A percentile compares a stretch with the other conserved stretches of the same genome.
Evolutionary conservation across 1,140 invertebrate genomes (phyloP).

Genomic region (Ptiloglossa arizonensis): DNA sequence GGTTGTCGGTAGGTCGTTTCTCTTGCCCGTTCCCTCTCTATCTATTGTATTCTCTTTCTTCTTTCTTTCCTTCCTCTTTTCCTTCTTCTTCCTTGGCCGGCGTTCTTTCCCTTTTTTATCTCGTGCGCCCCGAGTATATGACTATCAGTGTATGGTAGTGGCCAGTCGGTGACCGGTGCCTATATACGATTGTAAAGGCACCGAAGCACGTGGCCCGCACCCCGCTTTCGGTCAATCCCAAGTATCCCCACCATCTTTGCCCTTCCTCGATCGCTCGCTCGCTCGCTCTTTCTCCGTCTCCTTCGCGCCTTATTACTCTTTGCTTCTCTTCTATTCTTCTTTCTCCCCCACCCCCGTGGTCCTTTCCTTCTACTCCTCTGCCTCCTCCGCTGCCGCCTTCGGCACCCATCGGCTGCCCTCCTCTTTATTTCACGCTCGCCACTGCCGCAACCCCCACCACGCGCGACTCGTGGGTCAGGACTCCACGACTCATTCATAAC

Average conservation of each 20-base stretch:
- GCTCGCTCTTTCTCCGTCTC: conserved; percentile 44
- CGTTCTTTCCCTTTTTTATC: conserved; percentile 59
- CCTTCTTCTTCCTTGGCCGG: conserved; percentile 6
- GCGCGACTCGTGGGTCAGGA: conserved; percentile 48
- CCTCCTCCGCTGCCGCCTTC: conserved; percentile 19
- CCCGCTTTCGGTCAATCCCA: conserved; percentile 68
- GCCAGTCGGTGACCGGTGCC: conserved; percentile 63
- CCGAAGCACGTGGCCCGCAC: conserved; percentile 71
- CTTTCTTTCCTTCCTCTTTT: conserved; percentile 24
- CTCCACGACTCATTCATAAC: conserved; percentile 79
- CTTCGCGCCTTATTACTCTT: conserved; percentile 23
- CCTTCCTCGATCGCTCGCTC: conserved; percentile 54
- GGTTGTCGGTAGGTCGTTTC: conserved; percentile 68
- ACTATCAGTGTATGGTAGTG: conserved; percentile 66
- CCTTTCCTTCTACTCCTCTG: conserved; percentile 58
- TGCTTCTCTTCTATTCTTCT: conserved; percentile 27
- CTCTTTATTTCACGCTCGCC: conserved; percentile 33
- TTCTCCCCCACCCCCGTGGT: background rate
- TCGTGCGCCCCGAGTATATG: conserved; percentile 55
- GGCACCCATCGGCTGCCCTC: conserved; percentile 21
- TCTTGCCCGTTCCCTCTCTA: conserved; percentile 48
- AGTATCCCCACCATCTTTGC: conserved; percentile 59
- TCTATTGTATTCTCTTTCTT: conserved; percentile 50
- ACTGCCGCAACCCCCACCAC: conserved; percentile 38
- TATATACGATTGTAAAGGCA: conserved; percentile 72